Conservation (phyloP, 2,888 invertebrate species). For the Ctena decussata region DNA sequence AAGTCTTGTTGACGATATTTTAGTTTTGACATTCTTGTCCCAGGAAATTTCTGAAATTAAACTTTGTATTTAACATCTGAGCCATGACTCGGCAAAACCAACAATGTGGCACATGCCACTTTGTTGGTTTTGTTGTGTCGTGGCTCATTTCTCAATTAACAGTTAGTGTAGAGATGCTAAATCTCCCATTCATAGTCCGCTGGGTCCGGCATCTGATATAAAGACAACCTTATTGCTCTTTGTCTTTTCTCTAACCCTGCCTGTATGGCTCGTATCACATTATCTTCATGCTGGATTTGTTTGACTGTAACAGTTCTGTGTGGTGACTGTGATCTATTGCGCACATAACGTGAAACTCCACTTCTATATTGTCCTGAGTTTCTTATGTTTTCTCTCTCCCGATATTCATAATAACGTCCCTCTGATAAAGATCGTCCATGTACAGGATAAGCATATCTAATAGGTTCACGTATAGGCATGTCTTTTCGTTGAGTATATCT, state of each 20-base stretch:
- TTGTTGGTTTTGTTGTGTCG: too few relatives aligned
- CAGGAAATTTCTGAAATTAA: too few relatives aligned
- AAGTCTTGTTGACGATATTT: too few relatives aligned
- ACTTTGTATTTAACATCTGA: too few relatives aligned
- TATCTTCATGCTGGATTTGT: conserved; percentile 68
- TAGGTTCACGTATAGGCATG: background rate
- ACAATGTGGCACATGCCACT: too few relatives aligned
- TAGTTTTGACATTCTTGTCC: too few relatives aligned
- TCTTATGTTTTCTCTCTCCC: background rate
- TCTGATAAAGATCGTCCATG: conserved; percentile 50
- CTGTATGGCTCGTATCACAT: conserved; percentile 76
- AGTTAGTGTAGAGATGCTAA: too few relatives aligned
- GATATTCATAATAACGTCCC: conserved; percentile 16
- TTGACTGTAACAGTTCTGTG: conserved; percentile 51
- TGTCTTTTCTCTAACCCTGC: conserved; percentile 76
- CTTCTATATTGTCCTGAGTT: conserved; percentile 24
- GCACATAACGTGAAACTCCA: conserved; percentile 62
- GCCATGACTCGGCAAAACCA: too few relatives aligned
- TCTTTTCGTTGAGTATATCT: conserved; percentile 51
- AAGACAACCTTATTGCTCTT: conserved; percentile 71
- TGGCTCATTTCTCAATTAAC: too few relatives aligned
- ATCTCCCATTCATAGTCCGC: conserved; percentile 76
- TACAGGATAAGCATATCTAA: conserved; percentile 32
- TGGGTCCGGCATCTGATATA: conserved; percentile 74
- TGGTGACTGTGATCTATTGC: conserved; percentile 71